Evolutionary conservation across 1,140 invertebrate genomes (phyloP).

Genomic region (Cecropterus lyciades): DNA sequence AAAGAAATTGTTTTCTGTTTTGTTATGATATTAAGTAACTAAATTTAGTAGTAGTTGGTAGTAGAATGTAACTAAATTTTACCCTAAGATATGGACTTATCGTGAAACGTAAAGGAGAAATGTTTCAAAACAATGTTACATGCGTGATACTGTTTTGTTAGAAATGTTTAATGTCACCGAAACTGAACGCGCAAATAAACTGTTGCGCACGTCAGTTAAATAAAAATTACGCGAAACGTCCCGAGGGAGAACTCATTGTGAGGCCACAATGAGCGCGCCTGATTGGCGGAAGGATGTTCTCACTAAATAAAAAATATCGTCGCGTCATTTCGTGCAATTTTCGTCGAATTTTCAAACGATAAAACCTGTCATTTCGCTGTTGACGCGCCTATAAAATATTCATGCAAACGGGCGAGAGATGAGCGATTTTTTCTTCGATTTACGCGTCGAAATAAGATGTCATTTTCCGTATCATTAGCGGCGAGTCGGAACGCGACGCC

Average conservation of each 20-base stretch:
- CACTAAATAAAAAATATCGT: conserved; percentile 84
- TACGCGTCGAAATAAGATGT: conserved; percentile 83
- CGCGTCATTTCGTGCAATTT: conserved; percentile 83
- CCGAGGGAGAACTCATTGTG: conserved; percentile 73
- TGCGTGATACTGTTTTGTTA: background rate
- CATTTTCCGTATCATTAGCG: conserved; percentile 85
- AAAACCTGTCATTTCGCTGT: conserved; percentile 84
- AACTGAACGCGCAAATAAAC: conserved; percentile 65
- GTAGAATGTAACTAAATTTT: too few species aligned
- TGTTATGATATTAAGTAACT: too few species aligned
- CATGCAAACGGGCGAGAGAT: conserved; percentile 79
- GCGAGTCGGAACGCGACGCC: conserved; percentile 72
- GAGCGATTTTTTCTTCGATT: conserved; percentile 83
- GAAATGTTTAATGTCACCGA: conserved; percentile 41
- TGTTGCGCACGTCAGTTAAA: conserved; percentile 77
- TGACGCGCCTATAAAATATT: conserved; percentile 84
- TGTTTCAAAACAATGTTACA: too few species aligned
- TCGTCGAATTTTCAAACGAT: conserved; percentile 84
- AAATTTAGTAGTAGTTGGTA: too few species aligned
- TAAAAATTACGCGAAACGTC: conserved; percentile 77
- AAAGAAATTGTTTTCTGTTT: too few species aligned
- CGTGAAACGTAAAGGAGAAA: too few species aligned
- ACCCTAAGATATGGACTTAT: too few species aligned
- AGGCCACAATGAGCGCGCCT: conserved; percentile 75
- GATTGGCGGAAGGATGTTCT: conserved; percentile 83